phyloP scores from a whole-genome alignment of 2,888 invertebrate genomes.

The Vanessa cardui region DNA sequence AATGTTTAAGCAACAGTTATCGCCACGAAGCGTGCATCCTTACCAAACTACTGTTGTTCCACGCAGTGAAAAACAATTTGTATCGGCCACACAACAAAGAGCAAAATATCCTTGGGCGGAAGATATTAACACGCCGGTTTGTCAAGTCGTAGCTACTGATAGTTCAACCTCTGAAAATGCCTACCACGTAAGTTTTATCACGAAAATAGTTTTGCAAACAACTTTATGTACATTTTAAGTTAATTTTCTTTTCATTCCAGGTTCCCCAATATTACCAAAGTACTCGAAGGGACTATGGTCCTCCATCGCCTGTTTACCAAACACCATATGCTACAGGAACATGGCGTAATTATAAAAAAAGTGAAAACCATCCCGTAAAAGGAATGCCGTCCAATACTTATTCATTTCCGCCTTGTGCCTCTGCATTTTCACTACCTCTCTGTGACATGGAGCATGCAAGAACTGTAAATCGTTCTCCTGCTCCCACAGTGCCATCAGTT shows the following conservation, averaged over 20 bases:
- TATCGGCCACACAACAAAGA: slow-evolving; percentile 74
- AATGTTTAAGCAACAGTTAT: slow-evolving; percentile 79
- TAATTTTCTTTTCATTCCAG: slow-evolving; percentile 51
- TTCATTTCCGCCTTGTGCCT: slow-evolving; percentile 71
- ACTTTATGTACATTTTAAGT: background rate
- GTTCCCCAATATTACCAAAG: slow-evolving; percentile 71
- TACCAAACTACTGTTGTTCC: slow-evolving; percentile 79
- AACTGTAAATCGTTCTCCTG: slow-evolving; percentile 56
- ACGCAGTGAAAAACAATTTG: slow-evolving; percentile 72
- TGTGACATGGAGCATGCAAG: slow-evolving; percentile 61
- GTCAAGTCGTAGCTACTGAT: slow-evolving; percentile 73
- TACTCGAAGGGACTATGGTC: slow-evolving; percentile 63
- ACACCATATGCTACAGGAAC: slow-evolving; percentile 72
- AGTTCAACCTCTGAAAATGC: slow-evolving; percentile 79
- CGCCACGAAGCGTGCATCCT: slow-evolving; percentile 75
- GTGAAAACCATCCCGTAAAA: slow-evolving; percentile 54
- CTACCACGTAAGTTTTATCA: slow-evolving; percentile 64
- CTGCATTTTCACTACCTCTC: slow-evolving; percentile 72
- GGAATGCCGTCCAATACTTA: slow-evolving; percentile 57
- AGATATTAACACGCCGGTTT: slow-evolving; percentile 65
- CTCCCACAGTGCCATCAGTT: slow-evolving; percentile 63
- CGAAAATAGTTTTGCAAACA: background rate
- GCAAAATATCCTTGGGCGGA: slow-evolving; percentile 78
- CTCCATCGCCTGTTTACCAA: slow-evolving; percentile 77
- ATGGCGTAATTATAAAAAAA: slow-evolving; percentile 66